Conservation (phyloP, 1,140 invertebrate genomes). For the Heliothis virescens region DNA sequence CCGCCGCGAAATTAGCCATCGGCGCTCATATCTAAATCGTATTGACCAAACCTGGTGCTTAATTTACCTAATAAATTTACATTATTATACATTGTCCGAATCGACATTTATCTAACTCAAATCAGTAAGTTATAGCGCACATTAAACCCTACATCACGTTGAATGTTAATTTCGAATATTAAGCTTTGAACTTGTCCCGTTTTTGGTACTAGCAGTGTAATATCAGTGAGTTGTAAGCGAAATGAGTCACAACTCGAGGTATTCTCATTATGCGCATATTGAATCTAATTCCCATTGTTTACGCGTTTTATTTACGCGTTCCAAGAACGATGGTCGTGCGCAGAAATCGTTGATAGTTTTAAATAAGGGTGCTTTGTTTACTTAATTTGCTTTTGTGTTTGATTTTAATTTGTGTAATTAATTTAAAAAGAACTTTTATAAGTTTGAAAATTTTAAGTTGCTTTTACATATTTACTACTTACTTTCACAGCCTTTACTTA, state of each 20-base stretch:
- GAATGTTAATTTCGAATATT: constrained; percentile 13
- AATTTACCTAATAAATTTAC: too few species aligned
- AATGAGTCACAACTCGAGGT: constrained; percentile 30
- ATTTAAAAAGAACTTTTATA: too few species aligned
- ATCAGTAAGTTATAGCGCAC: background rate
- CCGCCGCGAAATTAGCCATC: too few species aligned
- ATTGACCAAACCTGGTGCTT: too few species aligned
- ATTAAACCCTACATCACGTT: too few species aligned
- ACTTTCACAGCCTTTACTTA: too few species aligned
- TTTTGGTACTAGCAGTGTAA: background rate
- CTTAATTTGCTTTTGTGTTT: too few species aligned
- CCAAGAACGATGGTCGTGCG: constrained; percentile 13
- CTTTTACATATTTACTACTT: too few species aligned
- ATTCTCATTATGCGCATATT: constrained; percentile 49
- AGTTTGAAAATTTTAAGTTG: too few species aligned
- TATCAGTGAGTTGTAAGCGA: constrained; percentile 15
- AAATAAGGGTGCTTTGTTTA: constrained; percentile 14
- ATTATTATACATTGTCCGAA: background rate
- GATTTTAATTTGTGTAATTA: too few species aligned
- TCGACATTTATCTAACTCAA: background rate
- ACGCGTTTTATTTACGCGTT: constrained; percentile 48
- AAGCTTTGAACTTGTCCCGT: constrained; percentile 22
- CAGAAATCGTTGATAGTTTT: constrained; percentile 12
- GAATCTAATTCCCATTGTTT: constrained; percentile 51
- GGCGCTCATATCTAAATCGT: too few species aligned